A percentile compares a stretch with the other conserved stretches of the same genome.
phyloP scores from a whole-genome alignment of 1,140 invertebrate species.

The Drosophila nasuta region DNA sequence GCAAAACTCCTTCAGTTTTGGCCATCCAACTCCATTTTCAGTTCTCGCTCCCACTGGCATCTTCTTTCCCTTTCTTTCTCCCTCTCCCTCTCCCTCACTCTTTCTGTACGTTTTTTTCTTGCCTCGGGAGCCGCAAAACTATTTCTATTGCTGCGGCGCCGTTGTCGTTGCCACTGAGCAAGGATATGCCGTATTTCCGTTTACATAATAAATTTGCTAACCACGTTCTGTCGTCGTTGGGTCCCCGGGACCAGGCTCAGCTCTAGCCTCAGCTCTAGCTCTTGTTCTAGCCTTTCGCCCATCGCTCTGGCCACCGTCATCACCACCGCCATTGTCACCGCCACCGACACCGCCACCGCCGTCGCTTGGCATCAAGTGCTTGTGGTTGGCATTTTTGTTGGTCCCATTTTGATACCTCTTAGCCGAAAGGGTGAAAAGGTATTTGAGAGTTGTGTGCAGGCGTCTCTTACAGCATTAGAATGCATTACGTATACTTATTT shows the following conservation, averaged over 20 bases:
- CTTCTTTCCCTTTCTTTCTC: background rate
- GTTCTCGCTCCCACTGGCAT: background rate
- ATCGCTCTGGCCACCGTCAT: background rate
- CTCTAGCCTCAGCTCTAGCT: too few relatives aligned
- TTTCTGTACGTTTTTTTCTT: slow-evolving; percentile 38
- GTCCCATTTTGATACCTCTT: too few relatives aligned
- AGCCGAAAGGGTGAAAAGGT: too few relatives aligned
- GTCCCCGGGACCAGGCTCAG: slow-evolving; percentile 19
- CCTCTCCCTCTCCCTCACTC: slow-evolving; percentile 6
- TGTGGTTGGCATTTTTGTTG: slow-evolving; percentile 50
- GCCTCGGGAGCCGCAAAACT: slow-evolving; percentile 65
- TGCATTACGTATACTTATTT: too few relatives aligned
- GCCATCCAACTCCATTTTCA: slow-evolving; percentile 8
- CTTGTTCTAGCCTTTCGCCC: background rate
- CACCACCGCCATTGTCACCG: slow-evolving; percentile 43
- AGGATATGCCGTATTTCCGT: slow-evolving; percentile 84
- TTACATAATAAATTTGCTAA: slow-evolving; percentile 85
- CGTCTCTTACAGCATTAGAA: too few relatives aligned
- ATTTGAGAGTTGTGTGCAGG: too few relatives aligned
- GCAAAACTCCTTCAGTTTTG: slow-evolving; percentile 40
- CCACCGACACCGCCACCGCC: slow-evolving; percentile 22
- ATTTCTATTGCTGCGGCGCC: slow-evolving; percentile 82
- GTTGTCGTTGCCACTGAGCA: slow-evolving; percentile 57
- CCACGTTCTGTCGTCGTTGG: slow-evolving; percentile 79
- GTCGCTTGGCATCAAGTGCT: slow-evolving; percentile 78